phyloP scores from a whole-genome alignment of 2,113 vertebrate species.

The Petrocephalus microphthalmus region DNA sequence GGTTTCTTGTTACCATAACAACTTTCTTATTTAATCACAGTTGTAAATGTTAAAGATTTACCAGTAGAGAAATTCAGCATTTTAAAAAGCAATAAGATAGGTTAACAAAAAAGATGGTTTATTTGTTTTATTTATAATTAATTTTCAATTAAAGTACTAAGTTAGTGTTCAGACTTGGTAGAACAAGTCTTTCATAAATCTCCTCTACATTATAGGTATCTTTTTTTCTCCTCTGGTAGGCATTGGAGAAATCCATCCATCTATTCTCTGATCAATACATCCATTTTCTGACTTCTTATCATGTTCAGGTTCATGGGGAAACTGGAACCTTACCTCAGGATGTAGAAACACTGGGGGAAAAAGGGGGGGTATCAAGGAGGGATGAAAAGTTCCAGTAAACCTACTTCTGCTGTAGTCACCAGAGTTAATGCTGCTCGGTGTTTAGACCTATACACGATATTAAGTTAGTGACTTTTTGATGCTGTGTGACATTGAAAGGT shows the following conservation, averaged over 20 bases:
- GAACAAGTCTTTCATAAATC: neutral
- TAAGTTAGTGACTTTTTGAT: neutral
- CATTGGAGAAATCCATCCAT: neutral
- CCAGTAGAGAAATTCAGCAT: neutral
- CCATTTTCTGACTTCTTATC: neutral
- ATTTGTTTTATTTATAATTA: neutral
- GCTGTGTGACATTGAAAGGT: neutral
- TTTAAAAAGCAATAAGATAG: neutral
- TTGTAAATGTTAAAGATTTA: neutral
- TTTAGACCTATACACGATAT: neutral
- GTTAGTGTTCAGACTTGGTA: neutral
- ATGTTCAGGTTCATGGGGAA: neutral
- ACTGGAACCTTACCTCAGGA: neutral
- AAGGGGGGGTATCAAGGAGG: neutral
- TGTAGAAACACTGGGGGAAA: neutral
- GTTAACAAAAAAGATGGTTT: neutral
- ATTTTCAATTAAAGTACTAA: neutral
- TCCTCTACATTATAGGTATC: neutral
- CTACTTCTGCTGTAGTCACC: neutral
- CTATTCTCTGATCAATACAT: neutral
- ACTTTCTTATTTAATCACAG: neutral
- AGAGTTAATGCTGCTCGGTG: neutral
- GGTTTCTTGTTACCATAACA: constrained; percentile 7
- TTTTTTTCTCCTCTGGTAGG: neutral
- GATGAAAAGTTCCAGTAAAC: neutral